These are phyloP conservation scores for Hetaerina americana DNA, from an alignment of 1,140 invertebrate species.

Conservation along the genomic window DNA sequence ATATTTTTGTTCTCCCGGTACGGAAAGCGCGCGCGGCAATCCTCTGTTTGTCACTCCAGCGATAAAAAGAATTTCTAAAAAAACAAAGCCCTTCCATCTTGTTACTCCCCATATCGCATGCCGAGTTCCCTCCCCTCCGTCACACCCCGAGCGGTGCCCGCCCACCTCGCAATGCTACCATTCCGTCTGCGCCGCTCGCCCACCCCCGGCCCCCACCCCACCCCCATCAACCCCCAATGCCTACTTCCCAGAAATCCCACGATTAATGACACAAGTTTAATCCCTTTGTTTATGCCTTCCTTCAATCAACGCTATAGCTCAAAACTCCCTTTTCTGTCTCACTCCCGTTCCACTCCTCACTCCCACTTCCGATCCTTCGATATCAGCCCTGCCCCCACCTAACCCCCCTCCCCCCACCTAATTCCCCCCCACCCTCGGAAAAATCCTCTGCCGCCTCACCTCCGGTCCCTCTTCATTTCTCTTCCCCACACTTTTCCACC, in stretches of 20 bases:
- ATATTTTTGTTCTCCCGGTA: no score
- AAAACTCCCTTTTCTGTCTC: neutral
- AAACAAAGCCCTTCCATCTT: neutral
- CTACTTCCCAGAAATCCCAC: neutral
- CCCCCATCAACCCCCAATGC: neutral
- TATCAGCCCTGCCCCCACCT: neutral
- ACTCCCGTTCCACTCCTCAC: neutral
- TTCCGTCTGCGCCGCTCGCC: neutral
- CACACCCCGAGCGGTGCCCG: neutral
- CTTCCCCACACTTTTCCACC: no score
- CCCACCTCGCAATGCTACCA: neutral
- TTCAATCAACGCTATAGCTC: neutral
- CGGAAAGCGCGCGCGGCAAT: neutral
- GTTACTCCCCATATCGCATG: neutral
- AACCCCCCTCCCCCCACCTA: neutral
- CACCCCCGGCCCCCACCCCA: neutral
- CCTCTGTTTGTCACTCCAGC: neutral
- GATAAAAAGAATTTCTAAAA: neutral
- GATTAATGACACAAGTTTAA: neutral
- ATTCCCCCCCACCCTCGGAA: neutral
- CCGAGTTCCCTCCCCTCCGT: neutral
- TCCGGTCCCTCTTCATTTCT: neutral
- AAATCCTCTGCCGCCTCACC: neutral
- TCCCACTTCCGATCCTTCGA: neutral
- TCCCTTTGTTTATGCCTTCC: neutral